Base-by-base conservation (phyloP, 1,140 invertebrate species). In the Pollicipes pollicipes region DNA sequence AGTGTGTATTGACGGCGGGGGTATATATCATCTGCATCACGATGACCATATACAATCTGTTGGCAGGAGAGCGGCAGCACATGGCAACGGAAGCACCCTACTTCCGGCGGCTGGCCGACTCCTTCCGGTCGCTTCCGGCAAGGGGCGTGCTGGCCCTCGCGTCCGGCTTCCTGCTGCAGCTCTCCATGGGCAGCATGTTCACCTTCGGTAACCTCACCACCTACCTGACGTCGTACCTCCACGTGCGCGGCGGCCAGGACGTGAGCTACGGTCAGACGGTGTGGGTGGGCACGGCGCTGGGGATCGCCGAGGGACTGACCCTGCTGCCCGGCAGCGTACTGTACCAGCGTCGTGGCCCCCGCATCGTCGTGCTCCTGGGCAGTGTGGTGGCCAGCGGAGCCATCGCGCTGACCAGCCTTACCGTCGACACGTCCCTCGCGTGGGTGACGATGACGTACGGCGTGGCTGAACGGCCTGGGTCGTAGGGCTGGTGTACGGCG, bases 151-250 rank as follows among this genome's bases (percentile, higher is more conserved):
- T 24, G 13, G 45, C 45, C 13, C 45, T 58, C 45, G 17, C 24
- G 13, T 58, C 45, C 45, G 45, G 45, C 17, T 58, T 58, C 45
- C 21, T 58, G 2, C 45, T 58, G 6, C 45, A 58, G 45, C 45
- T 58, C 45, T 58, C 45, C 10, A 10, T 58, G 13, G 45, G 45
- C 6, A 21, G 45, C 45, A 10, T 58, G 13, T 58, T 13, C 45
- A 58, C 45, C 2, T 58, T 58, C 45, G 45, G 80, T 4, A 82
- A 82, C 70, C 75, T 83, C 73, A 80, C 76, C 68, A 80, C 82
- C 10, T 83, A 83, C 73, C 75, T 83, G 72, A 80, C 77, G 17
- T 82, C 82, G 0, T 83, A 81, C 72, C 74, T 82, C 37, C 76
- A 78, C 32, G 29, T 73, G 35, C 66, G 71, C 32, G 75, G 74